These are phyloP conservation scores for Nasonovia ribisnigri DNA, from an alignment of 2,888 invertebrate species.

Conservation along the genomic window DNA sequence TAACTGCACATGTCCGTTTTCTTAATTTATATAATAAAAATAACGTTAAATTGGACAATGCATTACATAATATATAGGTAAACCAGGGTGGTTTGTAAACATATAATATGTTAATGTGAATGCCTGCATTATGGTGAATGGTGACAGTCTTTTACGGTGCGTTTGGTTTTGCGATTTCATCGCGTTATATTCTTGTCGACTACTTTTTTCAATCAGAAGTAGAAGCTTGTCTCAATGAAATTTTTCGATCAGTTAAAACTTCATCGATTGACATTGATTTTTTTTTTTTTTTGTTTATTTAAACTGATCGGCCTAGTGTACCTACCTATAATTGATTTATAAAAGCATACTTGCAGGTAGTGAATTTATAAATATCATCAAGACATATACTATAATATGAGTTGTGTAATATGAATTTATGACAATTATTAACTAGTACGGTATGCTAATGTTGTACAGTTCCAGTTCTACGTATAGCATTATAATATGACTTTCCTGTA, in stretches of 20 bases:
- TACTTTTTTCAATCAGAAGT: background rate
- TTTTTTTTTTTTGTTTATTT: background rate
- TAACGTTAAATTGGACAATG: background rate
- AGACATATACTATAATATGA: background rate
- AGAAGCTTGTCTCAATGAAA: background rate
- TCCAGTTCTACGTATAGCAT: background rate
- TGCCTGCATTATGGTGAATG: background rate
- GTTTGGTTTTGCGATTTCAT: background rate
- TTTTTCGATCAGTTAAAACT: background rate
- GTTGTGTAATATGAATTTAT: background rate
- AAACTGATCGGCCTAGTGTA: background rate
- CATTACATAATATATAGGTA: background rate
- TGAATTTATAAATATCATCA: background rate
- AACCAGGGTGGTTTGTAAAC: background rate
- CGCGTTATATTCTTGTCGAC: background rate
- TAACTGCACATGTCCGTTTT: background rate
- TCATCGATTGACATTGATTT: background rate
- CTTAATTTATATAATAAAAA: background rate
- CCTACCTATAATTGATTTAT: too few species aligned
- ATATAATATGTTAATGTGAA: background rate
- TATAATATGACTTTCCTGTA: background rate
- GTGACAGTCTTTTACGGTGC: background rate
- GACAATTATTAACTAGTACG: background rate
- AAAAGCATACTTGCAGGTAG: background rate
- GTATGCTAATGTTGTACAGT: too few species aligned